These are phyloP conservation scores for Celastrina argiolus DNA, from an alignment of 2,888 invertebrate species.

Conservation along the genomic window DNA sequence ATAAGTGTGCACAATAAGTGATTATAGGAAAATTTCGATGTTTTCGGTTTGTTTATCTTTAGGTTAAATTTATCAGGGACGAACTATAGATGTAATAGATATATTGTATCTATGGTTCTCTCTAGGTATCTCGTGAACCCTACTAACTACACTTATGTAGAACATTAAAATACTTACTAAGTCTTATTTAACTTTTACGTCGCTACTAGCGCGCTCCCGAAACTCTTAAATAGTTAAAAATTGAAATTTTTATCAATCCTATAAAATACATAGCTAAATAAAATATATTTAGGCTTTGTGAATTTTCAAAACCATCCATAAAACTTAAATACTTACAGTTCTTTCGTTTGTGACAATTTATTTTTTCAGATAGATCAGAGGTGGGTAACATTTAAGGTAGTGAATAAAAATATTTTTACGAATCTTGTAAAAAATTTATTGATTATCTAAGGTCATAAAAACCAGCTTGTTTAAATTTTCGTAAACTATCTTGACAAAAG, in stretches of 20 bases:
- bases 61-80: too few species aligned
- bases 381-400: background rate
- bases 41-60: too few species aligned
- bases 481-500: background rate
- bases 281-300: background rate
- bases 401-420: background rate
- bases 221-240: background rate
- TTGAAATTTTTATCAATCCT: background rate
- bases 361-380: conserved; percentile 8
- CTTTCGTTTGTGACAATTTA: background rate
- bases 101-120: too few species aligned
- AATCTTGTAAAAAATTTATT: conserved; percentile 17
- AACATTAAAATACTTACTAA: background rate
- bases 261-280: background rate
- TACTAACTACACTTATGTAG: background rate
- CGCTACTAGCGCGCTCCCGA: background rate
- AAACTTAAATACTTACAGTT: conserved; percentile 1
- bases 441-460: conserved; percentile 16
- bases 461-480: background rate
- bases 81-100: too few species aligned
- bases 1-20: too few species aligned
- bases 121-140: too few species aligned
- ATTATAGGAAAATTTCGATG: too few species aligned
- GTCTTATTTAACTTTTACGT: background rate
- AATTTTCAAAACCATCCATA: background rate